Base-by-base conservation (phyloP, 2,797 vertebrate genomes). In the Phrynocephalus vlangalii region DNA sequence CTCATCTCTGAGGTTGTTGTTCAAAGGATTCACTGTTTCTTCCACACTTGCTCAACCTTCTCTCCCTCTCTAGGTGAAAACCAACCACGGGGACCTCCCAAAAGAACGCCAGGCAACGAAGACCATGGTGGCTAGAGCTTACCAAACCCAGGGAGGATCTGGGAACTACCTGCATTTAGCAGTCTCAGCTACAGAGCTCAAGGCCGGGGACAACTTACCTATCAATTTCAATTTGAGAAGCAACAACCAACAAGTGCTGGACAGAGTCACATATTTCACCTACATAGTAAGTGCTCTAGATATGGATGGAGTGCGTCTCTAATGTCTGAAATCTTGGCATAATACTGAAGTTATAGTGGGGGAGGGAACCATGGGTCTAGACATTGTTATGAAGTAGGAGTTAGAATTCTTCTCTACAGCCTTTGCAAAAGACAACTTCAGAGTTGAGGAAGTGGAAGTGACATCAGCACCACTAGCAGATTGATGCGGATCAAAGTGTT, bases 91-190 rank as follows among this genome's bases (percentile, higher is more conserved):
- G 0, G 13, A 0, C 0, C 79, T 97, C n/a, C 73, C 48, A 0
- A 0, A 0, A 0, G n/a, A 13, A 0, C 96, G 95, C 33, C 98
- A 98, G 91, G 97, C 98, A 18, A n/a, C 0, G 0, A 96, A 79
- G 3, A 26, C 13, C 0, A 96, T 98, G 97, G 10, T 4, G 0
- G 97, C 96, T 0, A 0, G 48, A 0, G 93, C 97, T 7, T 98
- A 98, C n/a, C 76, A 0, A 0, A 95, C 96, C 13, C 90, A 84
- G 22, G 70, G 0, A 0, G 22, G 11, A 0, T 96, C 95, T 0
- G 93, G 90, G 0, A 97, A 96, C 88, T 97, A 97, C 90, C 96
- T 99, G 9, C 97, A 97, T 78, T 94, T 99, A 60, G 95, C 96
- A 0, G 89, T 97, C 86, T 68, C 92, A 0, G 1, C 88, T 0